Conservation (phyloP, 2,797 vertebrate genomes). For the Simalia tracyae region DNA sequence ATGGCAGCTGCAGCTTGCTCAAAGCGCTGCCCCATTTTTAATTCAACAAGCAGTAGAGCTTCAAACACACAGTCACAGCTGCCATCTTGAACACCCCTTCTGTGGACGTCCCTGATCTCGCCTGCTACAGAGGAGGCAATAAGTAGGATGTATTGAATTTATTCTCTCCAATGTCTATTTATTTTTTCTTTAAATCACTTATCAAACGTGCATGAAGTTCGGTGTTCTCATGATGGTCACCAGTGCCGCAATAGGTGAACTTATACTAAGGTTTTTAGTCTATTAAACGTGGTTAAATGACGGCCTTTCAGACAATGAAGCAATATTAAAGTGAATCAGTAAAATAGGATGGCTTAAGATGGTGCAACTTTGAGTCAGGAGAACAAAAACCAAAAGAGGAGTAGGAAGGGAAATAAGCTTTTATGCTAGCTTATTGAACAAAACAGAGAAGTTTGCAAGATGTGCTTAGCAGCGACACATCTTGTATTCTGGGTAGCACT, state of each 20-base stretch:
- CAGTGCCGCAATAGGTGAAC: not conserved
- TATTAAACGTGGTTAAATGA: not conserved
- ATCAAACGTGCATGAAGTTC: not conserved
- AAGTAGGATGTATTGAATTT: not conserved
- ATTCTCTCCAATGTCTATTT: not conserved
- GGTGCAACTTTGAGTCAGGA: not conserved
- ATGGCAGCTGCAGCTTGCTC: not conserved
- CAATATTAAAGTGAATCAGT: not conserved
- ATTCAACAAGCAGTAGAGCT: not conserved
- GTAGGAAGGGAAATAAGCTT: not conserved
- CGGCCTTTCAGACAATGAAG: not conserved
- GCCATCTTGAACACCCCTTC: not conserved
- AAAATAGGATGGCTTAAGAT: not conserved
- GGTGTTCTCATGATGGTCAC: not conserved
- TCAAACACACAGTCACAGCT: not conserved
- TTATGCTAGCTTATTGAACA: not conserved
- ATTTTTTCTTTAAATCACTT: not conserved
- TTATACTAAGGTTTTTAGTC: not conserved
- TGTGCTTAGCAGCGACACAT: not conserved
- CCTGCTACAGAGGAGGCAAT: not conserved
- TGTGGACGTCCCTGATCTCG: not conserved
- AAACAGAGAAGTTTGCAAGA: not conserved
- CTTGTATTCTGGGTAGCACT: not conserved
- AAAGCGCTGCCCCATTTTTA: not conserved
- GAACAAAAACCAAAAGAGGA: not conserved